phyloP scores from a whole-genome alignment of 2,888 invertebrate species.

The Cryptocheilus praepositus region DNA sequence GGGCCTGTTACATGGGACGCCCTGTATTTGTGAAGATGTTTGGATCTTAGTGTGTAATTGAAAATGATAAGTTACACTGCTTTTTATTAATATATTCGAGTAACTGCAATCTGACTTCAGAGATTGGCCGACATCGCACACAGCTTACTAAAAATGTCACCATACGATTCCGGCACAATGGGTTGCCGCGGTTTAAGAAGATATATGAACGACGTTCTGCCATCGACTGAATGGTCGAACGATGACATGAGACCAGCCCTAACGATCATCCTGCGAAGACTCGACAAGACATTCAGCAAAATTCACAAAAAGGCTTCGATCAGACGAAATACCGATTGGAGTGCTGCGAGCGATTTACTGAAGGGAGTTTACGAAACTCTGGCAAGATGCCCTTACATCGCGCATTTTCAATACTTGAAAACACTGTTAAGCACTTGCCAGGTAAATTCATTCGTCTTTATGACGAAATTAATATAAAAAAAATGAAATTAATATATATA shows the following conservation, averaged over 20 bases:
- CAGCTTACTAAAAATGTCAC: slow-evolving; percentile 96
- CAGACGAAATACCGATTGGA: slow-evolving; percentile 96
- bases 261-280: slow-evolving; percentile 90
- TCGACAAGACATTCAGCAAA: slow-evolving; percentile 98
- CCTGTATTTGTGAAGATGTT: too few relatives aligned
- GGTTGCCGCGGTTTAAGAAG: slow-evolving; percentile 94
- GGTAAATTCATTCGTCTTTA: slow-evolving; percentile 75
- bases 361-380: slow-evolving; percentile 97
- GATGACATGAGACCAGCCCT: slow-evolving; percentile 94
- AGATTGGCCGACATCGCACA: slow-evolving; percentile 97
- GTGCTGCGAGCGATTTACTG: slow-evolving; percentile 94
- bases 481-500: too few relatives aligned
- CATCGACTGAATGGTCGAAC: slow-evolving; percentile 96
- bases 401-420: slow-evolving; percentile 97
- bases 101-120: slow-evolving; percentile 74
- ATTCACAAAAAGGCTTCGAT: slow-evolving; percentile 97
- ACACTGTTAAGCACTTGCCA: slow-evolving; percentile 89
- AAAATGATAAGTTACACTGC: too few relatives aligned
- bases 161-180: slow-evolving; percentile 98
- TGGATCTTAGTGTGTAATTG: too few relatives aligned
- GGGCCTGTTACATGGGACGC: too few relatives aligned
- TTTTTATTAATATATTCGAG: too few relatives aligned
- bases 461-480: too few relatives aligned
- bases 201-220: slow-evolving; percentile 94
- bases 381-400: slow-evolving; percentile 94